Percentiles rank a stretch among this genome's conserved stretches.
phyloP scores from a whole-genome alignment of 2,888 invertebrate genomes.

The Tachina fera region DNA sequence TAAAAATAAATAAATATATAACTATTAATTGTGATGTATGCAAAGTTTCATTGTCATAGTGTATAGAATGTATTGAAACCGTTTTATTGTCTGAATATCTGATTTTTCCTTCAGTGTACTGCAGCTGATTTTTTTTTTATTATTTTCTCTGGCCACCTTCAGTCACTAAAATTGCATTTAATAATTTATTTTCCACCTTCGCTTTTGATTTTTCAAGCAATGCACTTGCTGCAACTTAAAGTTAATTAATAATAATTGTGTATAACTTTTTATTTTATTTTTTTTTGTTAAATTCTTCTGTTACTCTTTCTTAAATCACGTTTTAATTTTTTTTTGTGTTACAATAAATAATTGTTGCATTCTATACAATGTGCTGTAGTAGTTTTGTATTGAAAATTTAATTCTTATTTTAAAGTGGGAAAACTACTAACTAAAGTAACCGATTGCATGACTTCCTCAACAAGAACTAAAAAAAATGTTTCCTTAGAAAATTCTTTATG shows the following conservation, averaged over 20 bases:
- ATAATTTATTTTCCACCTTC: conserved; percentile 17
- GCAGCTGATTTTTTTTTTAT: neutral
- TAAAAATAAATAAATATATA: no score
- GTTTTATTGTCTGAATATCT: no score
- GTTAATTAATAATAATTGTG: conserved; percentile 23
- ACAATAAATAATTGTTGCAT: neutral
- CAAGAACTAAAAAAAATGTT: conserved; percentile 25
- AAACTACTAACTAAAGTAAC: conserved; percentile 19
- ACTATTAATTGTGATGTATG: no score
- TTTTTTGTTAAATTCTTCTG: neutral
- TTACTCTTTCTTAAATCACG: conserved; percentile 16
- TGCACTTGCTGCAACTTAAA: conserved; percentile 25
- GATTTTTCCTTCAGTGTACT: no score
- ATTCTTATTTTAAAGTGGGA: conserved; percentile 28
- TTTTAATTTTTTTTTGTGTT: no score
- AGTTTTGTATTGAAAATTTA: conserved; percentile 27
- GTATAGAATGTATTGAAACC: no score
- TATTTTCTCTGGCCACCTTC: conserved; percentile 21
- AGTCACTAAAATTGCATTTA: neutral
- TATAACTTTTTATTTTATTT: conserved; percentile 21
- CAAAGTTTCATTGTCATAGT: no score
- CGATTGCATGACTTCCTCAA: conserved; percentile 59
- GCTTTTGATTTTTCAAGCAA: conserved; percentile 15
- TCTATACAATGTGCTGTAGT: conserved; percentile 47
- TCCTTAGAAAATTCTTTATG: neutral